Evolutionary conservation across 2,797 vertebrate genomes (phyloP), one percentile per base, ranked within the genome.

Genomic region (Prunella strophiata): DNA sequence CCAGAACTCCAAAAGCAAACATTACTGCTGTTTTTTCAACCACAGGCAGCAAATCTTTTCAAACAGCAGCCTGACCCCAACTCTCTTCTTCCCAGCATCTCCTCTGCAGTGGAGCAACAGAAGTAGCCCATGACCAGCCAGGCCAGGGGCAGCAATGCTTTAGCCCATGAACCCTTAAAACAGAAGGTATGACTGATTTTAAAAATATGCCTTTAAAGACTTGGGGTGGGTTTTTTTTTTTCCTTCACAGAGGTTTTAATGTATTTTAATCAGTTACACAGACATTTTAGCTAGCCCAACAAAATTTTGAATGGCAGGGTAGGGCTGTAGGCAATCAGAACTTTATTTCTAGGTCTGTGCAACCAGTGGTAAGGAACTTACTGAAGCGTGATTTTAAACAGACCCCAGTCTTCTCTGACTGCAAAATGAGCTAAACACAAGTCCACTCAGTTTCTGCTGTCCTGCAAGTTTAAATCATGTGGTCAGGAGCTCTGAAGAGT

Each of bases 1-100:
- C 76, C 72, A 92, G 61, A 91, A 59, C 52, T 83, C 82, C 45
- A 61, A 77, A 85, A 67, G 61, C 20, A 78, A 93, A 76, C 11
- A 65, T 42, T 38, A 63, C 38, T 65, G 30, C 40, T 77, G 5
- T 47, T 89, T 80, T 57, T 80, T 68, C 51, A 86, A 93, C 80
- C 80, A 90, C 66, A 78, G 48, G 27, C 20, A 85, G 72, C 42
- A 85, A 88, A 89, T 55, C 22, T 77, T 85, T 80, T 57, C 20
- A 26, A 78, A 63, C 26, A 78, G 18, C 66, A 87, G 36, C 36
- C 27, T 78, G 74, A 87, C 36, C 36, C 50, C 26, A 50, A 11
- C 36, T 63, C 43, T 70, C 26, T 12, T 62, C 36, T 87, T 30
- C 32, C 8, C 48, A 68, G 45, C 59, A 70, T 30, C 48, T 32